Base-by-base conservation (phyloP, 1,140 invertebrate species). In the Saccostrea echinata region DNA sequence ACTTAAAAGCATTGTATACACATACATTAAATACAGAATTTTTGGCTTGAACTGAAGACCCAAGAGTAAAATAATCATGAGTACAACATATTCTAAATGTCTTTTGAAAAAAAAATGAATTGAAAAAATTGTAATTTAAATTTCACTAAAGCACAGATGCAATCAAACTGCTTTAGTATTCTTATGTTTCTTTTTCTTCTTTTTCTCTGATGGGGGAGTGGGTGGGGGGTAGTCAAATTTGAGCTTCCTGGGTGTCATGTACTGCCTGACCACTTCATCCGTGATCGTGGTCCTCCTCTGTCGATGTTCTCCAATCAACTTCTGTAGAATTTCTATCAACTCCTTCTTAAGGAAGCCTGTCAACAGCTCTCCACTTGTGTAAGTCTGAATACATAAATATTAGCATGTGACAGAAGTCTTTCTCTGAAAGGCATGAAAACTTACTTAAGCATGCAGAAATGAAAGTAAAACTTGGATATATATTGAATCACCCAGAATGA, bases 341-440 rank as follows among this genome's bases (percentile, higher is more conserved):
- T 98, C 96, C 93, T 98, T 98, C 94, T 99, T 99, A 52, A 99
- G 95, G 95, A 99, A 97, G 6, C 99, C 99, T 0, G 98, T 99
- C 13, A 99, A 95, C 94, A 99, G 95, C 93, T 97, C 96, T 51
- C 99, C 99, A 92, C 96, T 97, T 55, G 97, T 96, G 93, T 99
- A 99, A 84, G 97, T 96, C 96, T 98, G 88, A 76, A 92, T 18
- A 53, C 18, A 76, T 24, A 80, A 80, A 43, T 80, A 3, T 30
- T 43, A 43, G 6, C 43, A 43, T 24, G 16, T 43, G 8, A 13
- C 24, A 80, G 18, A 8, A 43, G 9, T 80, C 9, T 30, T 80
- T 27, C 30, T 30, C 71, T 43, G 21, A 8, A 33, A 80, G 27
- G 71, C 71, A 80, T 30, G 9, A 30, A 21, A 24, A 13, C 9